Evolutionary conservation across 2,888 invertebrate species (phyloP).

Genomic region (Ellobium chinense): DNA sequence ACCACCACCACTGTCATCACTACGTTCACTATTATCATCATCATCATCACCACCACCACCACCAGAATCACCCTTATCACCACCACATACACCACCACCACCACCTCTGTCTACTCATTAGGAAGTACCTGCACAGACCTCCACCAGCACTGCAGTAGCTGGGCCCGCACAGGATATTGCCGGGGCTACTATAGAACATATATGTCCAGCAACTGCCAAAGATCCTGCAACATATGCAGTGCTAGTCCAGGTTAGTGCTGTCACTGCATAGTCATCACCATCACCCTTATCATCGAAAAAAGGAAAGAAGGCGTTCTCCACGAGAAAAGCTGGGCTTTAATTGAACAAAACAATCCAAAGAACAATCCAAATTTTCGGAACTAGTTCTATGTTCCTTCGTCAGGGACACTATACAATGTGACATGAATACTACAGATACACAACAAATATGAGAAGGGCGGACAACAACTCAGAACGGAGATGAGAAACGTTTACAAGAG

Average conservation of each 20-base stretch:
- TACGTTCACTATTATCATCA: background rate
- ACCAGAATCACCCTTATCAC: no score
- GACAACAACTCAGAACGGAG: no score
- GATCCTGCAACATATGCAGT: background rate
- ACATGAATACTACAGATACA: no score
- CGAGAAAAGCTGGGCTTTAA: no score
- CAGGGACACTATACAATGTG: no score
- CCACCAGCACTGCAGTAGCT: background rate
- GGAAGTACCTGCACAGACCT: background rate
- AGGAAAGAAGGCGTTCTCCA: no score
- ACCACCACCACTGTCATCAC: background rate
- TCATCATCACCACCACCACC: background rate
- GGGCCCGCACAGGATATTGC: background rate
- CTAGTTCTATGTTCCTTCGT: no score
- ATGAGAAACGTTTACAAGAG: no score
- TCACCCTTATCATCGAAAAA: background rate
- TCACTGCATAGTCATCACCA: slow-evolving; percentile 6
- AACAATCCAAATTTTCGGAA: no score
- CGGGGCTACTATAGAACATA: background rate
- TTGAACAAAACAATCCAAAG: no score
- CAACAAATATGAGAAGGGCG: no score
- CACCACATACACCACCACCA: background rate
- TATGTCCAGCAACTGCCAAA: background rate
- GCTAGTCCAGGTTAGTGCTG: background rate
- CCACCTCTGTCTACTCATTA: background rate